These are phyloP conservation scores for Melanotaenia pygmaea DNA, from an alignment of 2,797 vertebrate species.

Conservation along the genomic window DNA sequence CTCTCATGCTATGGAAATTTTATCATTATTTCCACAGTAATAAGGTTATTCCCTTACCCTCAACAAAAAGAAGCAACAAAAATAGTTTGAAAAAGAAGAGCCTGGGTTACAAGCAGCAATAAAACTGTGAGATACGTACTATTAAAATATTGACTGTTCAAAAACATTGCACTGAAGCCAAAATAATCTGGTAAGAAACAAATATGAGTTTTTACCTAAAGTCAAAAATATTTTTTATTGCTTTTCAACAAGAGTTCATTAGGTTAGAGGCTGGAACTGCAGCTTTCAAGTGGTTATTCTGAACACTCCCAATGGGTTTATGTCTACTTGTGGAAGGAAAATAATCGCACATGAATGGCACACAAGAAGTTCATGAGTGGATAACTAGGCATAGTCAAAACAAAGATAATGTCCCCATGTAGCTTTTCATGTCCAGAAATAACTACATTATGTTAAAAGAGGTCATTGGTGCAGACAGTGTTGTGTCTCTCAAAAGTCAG, in stretches of 20 bases:
- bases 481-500: constrained; percentile 15
- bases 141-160: constrained; percentile 68
- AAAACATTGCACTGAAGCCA: constrained; percentile 49
- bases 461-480: constrained; percentile 10
- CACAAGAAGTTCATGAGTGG: constrained; percentile 62
- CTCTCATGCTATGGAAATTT: constrained; percentile 55
- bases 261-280: constrained; percentile 45
- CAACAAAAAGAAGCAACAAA: constrained; percentile 17
- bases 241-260: constrained; percentile 62
- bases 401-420: constrained; percentile 36
- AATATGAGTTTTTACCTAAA: constrained; percentile 34
- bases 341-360: constrained; percentile 65
- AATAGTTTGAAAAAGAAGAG: constrained; percentile 19
- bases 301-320: constrained; percentile 69
- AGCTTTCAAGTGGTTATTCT: constrained; percentile 66
- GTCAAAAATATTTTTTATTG: constrained; percentile 63
- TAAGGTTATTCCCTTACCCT: neutral
- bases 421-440: neutral
- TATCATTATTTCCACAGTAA: constrained; percentile 27
- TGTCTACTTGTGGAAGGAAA: constrained; percentile 56
- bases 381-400: constrained; percentile 42
- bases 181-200: constrained; percentile 20
- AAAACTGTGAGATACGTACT: constrained; percentile 24
- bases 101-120: constrained; percentile 15
- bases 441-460: neutral